phyloP scores from a whole-genome alignment of 1,140 invertebrate genomes.

The Chionoecetes opilio region DNA sequence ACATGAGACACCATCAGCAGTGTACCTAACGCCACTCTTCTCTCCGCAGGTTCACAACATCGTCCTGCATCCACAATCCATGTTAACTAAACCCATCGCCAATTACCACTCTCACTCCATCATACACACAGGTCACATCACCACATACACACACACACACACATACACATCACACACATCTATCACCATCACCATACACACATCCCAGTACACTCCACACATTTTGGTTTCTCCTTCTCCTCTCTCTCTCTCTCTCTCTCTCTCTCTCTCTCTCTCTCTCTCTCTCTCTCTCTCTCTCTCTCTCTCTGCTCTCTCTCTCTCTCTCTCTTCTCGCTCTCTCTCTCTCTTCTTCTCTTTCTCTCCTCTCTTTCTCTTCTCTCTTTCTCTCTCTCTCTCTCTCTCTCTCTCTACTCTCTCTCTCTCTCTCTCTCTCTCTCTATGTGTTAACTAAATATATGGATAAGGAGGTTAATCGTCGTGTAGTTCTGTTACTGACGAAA shows the following conservation, averaged over 20 bases:
- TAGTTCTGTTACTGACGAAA: too few species aligned
- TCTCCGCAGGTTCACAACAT: conserved; percentile 87
- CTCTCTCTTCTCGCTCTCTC: not conserved
- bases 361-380: not conserved
- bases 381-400: not conserved
- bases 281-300: not conserved
- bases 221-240: not conserved
- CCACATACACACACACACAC: conserved; percentile 85
- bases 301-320: too few species aligned
- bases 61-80: conserved; percentile 88
- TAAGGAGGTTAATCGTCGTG: too few species aligned
- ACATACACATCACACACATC: conserved; percentile 58
- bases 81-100: conserved; percentile 89
- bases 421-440: too few species aligned
- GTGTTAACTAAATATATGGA: too few species aligned
- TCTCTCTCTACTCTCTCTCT: too few species aligned
- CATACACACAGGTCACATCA: conserved; percentile 85
- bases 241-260: not conserved
- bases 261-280: not conserved
- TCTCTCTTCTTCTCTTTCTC: not conserved
- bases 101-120: conserved; percentile 88
- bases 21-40: not conserved
- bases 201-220: conserved; percentile 82
- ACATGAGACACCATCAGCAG: too few species aligned
- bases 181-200: conserved; percentile 87